Conservation (phyloP, 2,113 vertebrate species). For the Engraulis encrasicolus region DNA sequence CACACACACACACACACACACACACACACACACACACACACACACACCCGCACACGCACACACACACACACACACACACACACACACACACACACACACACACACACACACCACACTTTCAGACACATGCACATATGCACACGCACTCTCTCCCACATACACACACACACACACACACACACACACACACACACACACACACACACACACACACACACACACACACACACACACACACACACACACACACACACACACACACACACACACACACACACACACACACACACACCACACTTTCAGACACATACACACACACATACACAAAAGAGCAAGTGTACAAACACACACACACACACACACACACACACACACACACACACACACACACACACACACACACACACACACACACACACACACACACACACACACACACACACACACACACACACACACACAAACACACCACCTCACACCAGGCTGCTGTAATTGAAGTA, state of each 20-base stretch:
- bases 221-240: neutral
- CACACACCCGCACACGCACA: no score
- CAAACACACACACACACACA: conserved; percentile 8
- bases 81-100: neutral
- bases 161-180: neutral
- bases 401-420: no score
- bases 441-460: neutral
- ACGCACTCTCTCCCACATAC: neutral
- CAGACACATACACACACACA: conserved; percentile 10
- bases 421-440: no score
- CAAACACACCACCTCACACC: neutral
- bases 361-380: neutral
- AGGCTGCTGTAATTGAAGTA: neutral
- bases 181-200: no score
- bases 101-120: no score
- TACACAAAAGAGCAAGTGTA: no score
- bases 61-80: neutral
- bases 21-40: no score
- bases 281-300: neutral
- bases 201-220: conserved; percentile 13
- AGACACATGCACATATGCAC: no score
- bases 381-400: neutral
- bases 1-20: no score
- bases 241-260: conserved; percentile 16
- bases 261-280: neutral